phyloP scores from a whole-genome alignment of 2,888 invertebrate genomes.

The Liopterus haemorrhoidalis region DNA sequence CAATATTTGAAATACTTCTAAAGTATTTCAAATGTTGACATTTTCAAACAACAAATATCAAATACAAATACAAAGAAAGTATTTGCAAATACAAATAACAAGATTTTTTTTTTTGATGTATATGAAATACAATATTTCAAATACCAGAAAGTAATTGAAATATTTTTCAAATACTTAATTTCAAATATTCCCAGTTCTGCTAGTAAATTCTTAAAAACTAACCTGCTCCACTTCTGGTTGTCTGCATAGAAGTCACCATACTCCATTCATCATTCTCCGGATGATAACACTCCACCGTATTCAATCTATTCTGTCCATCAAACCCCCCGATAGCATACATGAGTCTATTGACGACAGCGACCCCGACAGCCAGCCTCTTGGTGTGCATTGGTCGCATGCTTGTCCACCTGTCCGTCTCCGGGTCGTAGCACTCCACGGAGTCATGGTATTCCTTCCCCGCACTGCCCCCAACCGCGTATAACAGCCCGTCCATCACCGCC shows the following conservation, averaged over 20 bases:
- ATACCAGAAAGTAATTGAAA: no score
- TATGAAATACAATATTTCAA: no score
- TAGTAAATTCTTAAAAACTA: conserved; percentile 31
- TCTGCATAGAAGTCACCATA: conserved; percentile 69
- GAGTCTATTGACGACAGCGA: conserved; percentile 70
- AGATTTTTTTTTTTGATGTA: conserved; percentile 9
- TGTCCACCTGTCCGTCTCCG: conserved; percentile 77
- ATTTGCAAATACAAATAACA: no score
- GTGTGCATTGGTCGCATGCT: conserved; percentile 67
- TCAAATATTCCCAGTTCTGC: no score
- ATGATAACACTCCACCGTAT: conserved; percentile 84
- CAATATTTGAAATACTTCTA: no score
- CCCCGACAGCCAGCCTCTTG: conserved; percentile 75
- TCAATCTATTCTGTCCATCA: conserved; percentile 72
- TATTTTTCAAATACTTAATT: no score
- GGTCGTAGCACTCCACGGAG: conserved; percentile 86
- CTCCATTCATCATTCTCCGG: conserved; percentile 90
- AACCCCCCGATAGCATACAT: conserved; percentile 77
- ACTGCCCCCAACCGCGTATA: conserved; percentile 90
- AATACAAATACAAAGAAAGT: no score
- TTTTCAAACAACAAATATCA: no score
- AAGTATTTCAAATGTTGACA: no score
- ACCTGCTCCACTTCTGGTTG: conserved; percentile 81
- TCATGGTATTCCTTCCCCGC: conserved; percentile 79
- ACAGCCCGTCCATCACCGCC: conserved; percentile 85